Percentiles rank a stretch among this genome's conserved stretches.
phyloP scores from a whole-genome alignment of 2,113 vertebrate genomes.

The Toxotes chatareus region DNA sequence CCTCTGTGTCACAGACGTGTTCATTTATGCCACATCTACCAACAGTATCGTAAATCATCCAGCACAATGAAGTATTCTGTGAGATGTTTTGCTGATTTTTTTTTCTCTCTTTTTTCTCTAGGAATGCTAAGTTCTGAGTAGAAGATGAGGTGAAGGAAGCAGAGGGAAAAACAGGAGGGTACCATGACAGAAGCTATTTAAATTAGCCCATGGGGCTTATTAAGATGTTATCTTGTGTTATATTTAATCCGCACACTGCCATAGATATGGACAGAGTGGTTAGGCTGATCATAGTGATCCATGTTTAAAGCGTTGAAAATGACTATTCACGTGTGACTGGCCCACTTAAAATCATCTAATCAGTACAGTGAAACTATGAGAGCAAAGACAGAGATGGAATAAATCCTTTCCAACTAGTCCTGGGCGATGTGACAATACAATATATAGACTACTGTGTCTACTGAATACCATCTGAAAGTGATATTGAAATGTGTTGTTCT shows the following conservation, averaged over 20 bases:
- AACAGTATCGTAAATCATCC: constrained; percentile 33
- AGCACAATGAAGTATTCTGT: constrained; percentile 9
- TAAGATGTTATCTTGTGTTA: constrained; percentile 32
- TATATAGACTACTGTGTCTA: not conserved
- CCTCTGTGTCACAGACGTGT: constrained; percentile 35
- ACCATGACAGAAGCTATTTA: constrained; percentile 47
- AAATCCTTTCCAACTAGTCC: not conserved
- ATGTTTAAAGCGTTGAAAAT: constrained; percentile 34
- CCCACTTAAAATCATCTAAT: constrained; percentile 17
- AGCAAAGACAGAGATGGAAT: constrained; percentile 6
- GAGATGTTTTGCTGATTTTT: constrained; percentile 18
- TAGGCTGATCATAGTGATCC: constrained; percentile 30
- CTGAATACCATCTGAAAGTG: not conserved
- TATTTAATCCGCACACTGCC: constrained; percentile 44
- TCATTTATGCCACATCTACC: constrained; percentile 25
- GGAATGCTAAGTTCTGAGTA: constrained; percentile 1
- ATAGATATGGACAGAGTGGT: constrained; percentile 25
- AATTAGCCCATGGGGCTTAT: constrained; percentile 39
- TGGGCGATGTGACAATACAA: not conserved
- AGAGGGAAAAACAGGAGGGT: constrained; percentile 5
- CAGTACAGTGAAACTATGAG: not conserved
- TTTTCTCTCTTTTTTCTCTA: not conserved
- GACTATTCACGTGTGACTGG: not conserved
- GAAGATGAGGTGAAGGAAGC: constrained; percentile 17
- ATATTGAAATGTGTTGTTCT: not conserved